These are phyloP conservation scores for Ictalurus furcatus DNA, from an alignment of 2,113 vertebrate species.

Conservation along the genomic window DNA sequence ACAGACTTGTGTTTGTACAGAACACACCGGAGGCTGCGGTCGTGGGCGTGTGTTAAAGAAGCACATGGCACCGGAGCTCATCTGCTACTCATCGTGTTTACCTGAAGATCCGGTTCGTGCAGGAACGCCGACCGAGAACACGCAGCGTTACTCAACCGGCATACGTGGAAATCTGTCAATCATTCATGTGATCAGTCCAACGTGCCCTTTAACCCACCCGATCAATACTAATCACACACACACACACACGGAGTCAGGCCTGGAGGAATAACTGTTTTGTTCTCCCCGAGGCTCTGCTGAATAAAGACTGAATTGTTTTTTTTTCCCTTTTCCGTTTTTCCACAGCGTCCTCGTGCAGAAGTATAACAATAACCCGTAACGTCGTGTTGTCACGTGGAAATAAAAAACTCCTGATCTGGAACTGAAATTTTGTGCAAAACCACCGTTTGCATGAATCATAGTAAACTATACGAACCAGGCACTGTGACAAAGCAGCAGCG, in stretches of 20 bases:
- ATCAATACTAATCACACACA: constrained; percentile 18
- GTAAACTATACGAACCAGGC: neutral
- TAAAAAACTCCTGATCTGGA: neutral
- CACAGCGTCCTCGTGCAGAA: neutral
- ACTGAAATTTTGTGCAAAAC: neutral
- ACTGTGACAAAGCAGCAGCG: neutral
- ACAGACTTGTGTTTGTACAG: constrained; percentile 13
- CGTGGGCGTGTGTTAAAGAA: neutral
- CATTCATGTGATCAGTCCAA: neutral
- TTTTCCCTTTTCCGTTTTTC: no score
- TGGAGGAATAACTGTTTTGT: constrained; percentile 1
- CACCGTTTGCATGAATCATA: neutral
- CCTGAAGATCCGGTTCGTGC: constrained; percentile 5
- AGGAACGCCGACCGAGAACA: neutral
- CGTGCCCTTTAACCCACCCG: constrained; percentile 16
- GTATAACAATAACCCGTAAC: neutral
- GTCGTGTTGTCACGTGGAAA: neutral
- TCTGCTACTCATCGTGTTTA: constrained; percentile 31
- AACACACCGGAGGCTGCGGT: constrained; percentile 8
- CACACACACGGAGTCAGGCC: neutral
- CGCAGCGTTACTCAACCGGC: neutral
- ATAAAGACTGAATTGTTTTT: neutral
- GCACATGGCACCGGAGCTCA: neutral
- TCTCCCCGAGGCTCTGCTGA: neutral
- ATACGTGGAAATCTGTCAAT: neutral